Evolutionary conservation across 2,888 invertebrate species (phyloP), one percentile per base, ranked within the genome.

Genomic region (Brachyptera risi): DNA sequence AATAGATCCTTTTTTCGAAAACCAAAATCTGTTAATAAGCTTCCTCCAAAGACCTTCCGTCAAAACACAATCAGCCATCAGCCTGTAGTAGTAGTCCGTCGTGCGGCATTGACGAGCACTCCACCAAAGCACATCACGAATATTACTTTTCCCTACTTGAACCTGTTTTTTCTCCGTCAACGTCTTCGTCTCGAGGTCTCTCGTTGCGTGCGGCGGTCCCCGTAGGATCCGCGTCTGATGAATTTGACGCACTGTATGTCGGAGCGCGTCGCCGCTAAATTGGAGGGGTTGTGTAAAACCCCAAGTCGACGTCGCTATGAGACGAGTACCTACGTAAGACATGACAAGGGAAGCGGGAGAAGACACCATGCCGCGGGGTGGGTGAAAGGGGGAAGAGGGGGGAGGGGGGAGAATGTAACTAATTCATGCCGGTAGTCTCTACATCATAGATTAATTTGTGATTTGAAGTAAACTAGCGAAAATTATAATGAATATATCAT

Each of bases 181-280:
- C 19, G 13, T 26, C 24, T 7, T 21, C 51, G 21, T 51, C 51
- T 31, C 35, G 7, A 11, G 35, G 11, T 27, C 51, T 9, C 49
- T 24, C 49, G 3, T 13, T 49, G 49, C 5, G 3, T 40, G 42
- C 7, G 15, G 42, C 24, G 47, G 21, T 54, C 54, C 51, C 54
- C 37, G 13, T 37, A 54, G 54, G 37, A 37, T 21, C 4, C 54
- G 2, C 4, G 51, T 27, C 35, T 51, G 51, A 51, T 51, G 51
- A 51, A 51, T 51, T 51, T 35, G 50, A 21, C 44, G 44, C 44
- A 4, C 2, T 11, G 44, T 19, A 15, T 3, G 17, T 9, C 40
- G 17, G 17, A 17, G n/a, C 23, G 50, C 26, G 4, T 9, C 54
- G 54, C 35, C 54, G 54, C 54, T 31, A 54, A 54, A 54, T 54